Evolutionary conservation across 2,888 invertebrate species (phyloP), one percentile per base, ranked within the genome.

Genomic region (Erebia ligea): DNA sequence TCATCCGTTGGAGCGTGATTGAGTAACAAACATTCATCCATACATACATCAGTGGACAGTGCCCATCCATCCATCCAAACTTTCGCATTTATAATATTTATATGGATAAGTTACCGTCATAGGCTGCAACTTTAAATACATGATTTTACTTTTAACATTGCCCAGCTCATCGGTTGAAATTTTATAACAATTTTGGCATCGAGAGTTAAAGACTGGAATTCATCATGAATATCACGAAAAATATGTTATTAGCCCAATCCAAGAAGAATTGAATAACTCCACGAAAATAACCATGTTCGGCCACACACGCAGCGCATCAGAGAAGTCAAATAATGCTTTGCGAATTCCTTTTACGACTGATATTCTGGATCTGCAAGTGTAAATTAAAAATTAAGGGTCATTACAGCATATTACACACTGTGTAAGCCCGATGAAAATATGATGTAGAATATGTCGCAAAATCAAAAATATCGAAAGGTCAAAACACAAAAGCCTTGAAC

Each of bases 401-500:
- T 71, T 63, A 68, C 42, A 61, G 67, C 17, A 56, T 72, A 72
- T 74, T 71, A 70, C 61, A 48, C 64, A 57, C 52, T 58, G 66
- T 72, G 68, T n/a, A 74, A 70, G 62, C 21, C 54, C 54, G 48
- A 62, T 10, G 63, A 8, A 34, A n/a, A 68, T 68, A 84, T 77
- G 81, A 75, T 57, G 64, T n/a, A 56, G 79, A 78, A 82, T 80
- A 78, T 75, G 76, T 74, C 72, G 74, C 78, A 76, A 74, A 78
- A 69, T 52, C 74, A 76, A 76, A 78, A 63, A 42, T 19, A 45
- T 6, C 72, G 73, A 82, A 84, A 85, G 81, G 81, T 82, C 80
- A 79, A 73, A 70, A 74, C 73, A 82, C 80, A 79, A 73, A 70
- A 73, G 73, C 80, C 78, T 80, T 81, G 80, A 79, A 76, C 75